Evolutionary conservation across 2,113 vertebrate species (phyloP).

Genomic region (Peucedramus taeniatus): DNA sequence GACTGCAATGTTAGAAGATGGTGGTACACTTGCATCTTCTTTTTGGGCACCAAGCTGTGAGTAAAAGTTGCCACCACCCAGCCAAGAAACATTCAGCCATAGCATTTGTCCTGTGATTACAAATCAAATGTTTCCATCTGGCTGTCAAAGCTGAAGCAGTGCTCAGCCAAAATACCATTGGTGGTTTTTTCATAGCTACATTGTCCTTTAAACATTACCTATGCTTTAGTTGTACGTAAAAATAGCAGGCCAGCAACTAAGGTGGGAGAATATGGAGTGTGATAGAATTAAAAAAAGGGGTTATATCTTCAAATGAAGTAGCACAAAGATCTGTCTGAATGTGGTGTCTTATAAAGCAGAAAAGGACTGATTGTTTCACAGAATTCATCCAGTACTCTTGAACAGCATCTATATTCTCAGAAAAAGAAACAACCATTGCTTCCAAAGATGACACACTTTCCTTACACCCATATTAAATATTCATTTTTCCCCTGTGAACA

Average conservation of each 20-base stretch:
- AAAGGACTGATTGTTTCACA: not conserved
- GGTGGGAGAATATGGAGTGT: not conserved
- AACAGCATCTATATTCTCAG: not conserved
- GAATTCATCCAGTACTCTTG: not conserved
- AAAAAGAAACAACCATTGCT: not conserved
- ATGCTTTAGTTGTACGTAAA: not conserved
- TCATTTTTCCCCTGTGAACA: not conserved
- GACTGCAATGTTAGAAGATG: not conserved
- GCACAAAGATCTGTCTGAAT: not conserved
- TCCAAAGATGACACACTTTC: not conserved
- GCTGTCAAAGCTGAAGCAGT: not conserved
- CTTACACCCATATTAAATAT: not conserved
- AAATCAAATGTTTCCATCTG: not conserved
- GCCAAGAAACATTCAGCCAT: not conserved
- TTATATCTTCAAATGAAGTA: not conserved
- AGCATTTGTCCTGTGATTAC: not conserved
- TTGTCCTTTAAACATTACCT: not conserved
- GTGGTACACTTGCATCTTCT: not conserved
- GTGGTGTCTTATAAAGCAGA: not conserved
- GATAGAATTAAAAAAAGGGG: too few relatives aligned
- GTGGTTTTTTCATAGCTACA: not conserved
- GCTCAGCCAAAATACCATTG: not conserved
- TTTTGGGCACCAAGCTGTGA: rapidly evolving
- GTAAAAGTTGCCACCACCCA: not conserved
- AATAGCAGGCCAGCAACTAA: not conserved